phyloP scores from a whole-genome alignment of 1,140 invertebrate species.

The Coelopa frigida region DNA sequence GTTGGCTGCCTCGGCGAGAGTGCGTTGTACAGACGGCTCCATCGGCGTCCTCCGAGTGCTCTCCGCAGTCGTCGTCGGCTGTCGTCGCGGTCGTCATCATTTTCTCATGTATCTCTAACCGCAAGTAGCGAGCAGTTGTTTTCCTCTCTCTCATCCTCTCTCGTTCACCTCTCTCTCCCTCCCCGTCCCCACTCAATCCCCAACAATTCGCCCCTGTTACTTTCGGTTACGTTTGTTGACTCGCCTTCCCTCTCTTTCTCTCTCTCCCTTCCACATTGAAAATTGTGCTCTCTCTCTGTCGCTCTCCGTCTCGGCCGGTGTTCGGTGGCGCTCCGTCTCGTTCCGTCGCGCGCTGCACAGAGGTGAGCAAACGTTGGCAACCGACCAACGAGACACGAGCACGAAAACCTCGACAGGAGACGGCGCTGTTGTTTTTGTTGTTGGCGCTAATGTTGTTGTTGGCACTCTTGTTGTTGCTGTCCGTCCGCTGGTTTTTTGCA shows the following conservation, averaged over 20 bases:
- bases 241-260: slow-evolving; percentile 9
- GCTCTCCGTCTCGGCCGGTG: slow-evolving; percentile 15
- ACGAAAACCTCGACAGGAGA: too few species aligned
- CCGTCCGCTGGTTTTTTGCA: slow-evolving; percentile 10
- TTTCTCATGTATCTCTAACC: slow-evolving; percentile 12
- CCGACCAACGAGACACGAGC: slow-evolving; percentile 43
- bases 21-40: background rate
- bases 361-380: slow-evolving; percentile 42
- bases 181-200: background rate
- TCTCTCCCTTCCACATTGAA: slow-evolving; percentile 4
- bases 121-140: slow-evolving; percentile 12
- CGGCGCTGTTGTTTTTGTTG: slow-evolving; percentile 12
- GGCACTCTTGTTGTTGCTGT: background rate
- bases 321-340: slow-evolving; percentile 3
- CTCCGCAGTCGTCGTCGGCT: too few species aligned
- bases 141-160: slow-evolving; percentile 1
- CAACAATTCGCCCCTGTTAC: background rate
- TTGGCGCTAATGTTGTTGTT: slow-evolving; percentile 3
- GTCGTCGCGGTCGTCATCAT: slow-evolving; percentile 4
- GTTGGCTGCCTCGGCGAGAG: background rate
- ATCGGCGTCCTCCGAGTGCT: background rate
- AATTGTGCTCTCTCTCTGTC: slow-evolving; percentile 31
- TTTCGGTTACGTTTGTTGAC: slow-evolving; percentile 2
- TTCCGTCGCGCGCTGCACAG: slow-evolving; percentile 35
- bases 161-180: background rate